Evolutionary conservation across 2,888 invertebrate species (phyloP).

Genomic region (Plagodis dolabraria): DNA sequence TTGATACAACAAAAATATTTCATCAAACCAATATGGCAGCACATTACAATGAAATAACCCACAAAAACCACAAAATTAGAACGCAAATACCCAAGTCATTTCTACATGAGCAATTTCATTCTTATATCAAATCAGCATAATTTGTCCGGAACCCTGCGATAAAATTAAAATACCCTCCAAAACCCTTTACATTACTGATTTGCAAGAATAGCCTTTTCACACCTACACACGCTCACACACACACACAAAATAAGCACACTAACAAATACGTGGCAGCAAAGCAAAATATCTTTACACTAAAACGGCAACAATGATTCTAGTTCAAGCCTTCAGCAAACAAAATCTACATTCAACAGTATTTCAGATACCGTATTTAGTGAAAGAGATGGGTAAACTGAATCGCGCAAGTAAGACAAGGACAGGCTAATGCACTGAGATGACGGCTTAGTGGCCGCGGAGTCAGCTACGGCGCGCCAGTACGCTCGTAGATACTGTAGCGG

Average conservation of each 20-base stretch:
- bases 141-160: conserved; percentile 31
- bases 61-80: conserved; percentile 4
- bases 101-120: conserved; percentile 31
- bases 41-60: neutral
- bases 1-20: too few species aligned
- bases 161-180: conserved; percentile 28
- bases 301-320: conserved; percentile 72
- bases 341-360: conserved; percentile 59
- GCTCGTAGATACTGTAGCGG: conserved; percentile 68
- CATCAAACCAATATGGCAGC: neutral
- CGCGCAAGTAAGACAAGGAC: conserved; percentile 33
- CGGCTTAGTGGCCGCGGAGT: conserved; percentile 51
- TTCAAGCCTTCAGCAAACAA: conserved; percentile 70
- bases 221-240: conserved; percentile 36
- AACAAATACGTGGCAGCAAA: conserved; percentile 13
- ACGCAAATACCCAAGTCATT: conserved; percentile 22
- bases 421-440: conserved; percentile 37
- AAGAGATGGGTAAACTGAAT: conserved; percentile 47
- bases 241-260: conserved; percentile 14
- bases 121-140: conserved; percentile 36
- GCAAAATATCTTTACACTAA: conserved; percentile 51
- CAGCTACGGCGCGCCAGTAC: conserved; percentile 62
- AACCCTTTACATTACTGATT: conserved; percentile 20
- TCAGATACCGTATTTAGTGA: conserved; percentile 60
- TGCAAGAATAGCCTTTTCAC: conserved; percentile 28